These are phyloP conservation scores for Leptosomus discolor DNA, from an alignment of 2,113 vertebrate species.

Conservation along the genomic window DNA sequence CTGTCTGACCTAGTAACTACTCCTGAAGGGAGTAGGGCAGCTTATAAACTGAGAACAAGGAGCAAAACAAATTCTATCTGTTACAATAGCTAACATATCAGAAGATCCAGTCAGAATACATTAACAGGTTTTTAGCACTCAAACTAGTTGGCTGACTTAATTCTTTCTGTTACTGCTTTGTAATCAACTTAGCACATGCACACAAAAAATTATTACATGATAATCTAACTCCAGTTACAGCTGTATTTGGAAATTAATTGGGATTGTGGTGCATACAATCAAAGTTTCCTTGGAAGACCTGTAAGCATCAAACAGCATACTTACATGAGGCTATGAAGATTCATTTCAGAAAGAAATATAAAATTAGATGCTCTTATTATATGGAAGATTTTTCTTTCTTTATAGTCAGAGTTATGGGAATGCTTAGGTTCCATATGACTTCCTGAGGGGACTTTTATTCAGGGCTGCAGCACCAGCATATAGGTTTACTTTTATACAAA, in stretches of 20 bases:
- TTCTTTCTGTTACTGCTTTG: neutral
- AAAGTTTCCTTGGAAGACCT: neutral
- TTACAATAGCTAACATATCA: neutral
- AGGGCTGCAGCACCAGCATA: slow-evolving; percentile 38
- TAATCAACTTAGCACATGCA: neutral
- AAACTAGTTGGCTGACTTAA: neutral
- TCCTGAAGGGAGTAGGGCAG: neutral
- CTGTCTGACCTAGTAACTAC: neutral
- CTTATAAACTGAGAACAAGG: neutral
- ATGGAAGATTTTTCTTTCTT: neutral
- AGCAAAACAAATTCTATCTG: neutral
- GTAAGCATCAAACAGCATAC: neutral
- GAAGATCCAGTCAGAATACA: neutral
- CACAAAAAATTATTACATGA: neutral
- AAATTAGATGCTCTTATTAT: neutral
- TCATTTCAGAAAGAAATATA: slow-evolving; percentile 25
- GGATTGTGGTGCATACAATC: neutral
- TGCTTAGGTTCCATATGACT: neutral
- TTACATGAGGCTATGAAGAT: neutral
- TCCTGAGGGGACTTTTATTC: neutral
- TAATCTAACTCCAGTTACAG: neutral
- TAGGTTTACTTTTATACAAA: slow-evolving; percentile 33
- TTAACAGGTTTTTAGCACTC: neutral
- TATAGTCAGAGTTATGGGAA: neutral
- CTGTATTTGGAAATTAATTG: neutral